A percentile compares a stretch with the other conserved stretches of the same genome.
phyloP scores from a whole-genome alignment of 2,797 vertebrate genomes.

The Simalia tracyae region DNA sequence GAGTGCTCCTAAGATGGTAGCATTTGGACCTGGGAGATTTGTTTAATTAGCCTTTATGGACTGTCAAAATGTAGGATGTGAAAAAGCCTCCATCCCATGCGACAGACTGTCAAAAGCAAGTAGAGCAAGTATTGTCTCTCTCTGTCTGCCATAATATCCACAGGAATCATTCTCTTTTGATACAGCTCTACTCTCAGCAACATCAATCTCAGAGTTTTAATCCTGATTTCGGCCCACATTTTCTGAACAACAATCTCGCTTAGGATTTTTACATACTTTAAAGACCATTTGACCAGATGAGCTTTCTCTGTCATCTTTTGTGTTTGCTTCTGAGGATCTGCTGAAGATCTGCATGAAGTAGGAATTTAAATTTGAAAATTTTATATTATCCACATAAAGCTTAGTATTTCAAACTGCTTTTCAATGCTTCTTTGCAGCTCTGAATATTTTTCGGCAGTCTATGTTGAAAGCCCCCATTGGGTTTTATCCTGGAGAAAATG shows the following conservation, averaged over 20 bases:
- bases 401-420: not conserved
- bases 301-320: not conserved
- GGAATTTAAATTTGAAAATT: not conserved
- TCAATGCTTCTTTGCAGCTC: not conserved
- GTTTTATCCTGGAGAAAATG: not conserved
- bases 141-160: constrained; percentile 22
- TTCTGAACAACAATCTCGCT: constrained; percentile 3
- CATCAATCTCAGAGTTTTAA: constrained; percentile 54
- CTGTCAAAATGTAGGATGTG: constrained; percentile 63
- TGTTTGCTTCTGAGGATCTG: not conserved
- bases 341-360: not conserved
- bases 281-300: not conserved
- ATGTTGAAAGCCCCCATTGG: not conserved
- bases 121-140: constrained; percentile 59
- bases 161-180: constrained; percentile 62
- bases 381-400: not conserved
- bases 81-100: constrained; percentile 64
- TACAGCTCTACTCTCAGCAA: constrained; percentile 52
- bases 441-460: not conserved
- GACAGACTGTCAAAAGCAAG: constrained; percentile 70
- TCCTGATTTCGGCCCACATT: constrained; percentile 32
- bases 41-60: constrained; percentile 68
- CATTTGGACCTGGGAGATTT: constrained; percentile 61
- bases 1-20: constrained; percentile 51
- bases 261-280: not conserved